Evolutionary conservation across 2,888 invertebrate species (phyloP), one percentile per base, ranked within the genome.

Genomic region (Galeopsomyia nigrocyanea): DNA sequence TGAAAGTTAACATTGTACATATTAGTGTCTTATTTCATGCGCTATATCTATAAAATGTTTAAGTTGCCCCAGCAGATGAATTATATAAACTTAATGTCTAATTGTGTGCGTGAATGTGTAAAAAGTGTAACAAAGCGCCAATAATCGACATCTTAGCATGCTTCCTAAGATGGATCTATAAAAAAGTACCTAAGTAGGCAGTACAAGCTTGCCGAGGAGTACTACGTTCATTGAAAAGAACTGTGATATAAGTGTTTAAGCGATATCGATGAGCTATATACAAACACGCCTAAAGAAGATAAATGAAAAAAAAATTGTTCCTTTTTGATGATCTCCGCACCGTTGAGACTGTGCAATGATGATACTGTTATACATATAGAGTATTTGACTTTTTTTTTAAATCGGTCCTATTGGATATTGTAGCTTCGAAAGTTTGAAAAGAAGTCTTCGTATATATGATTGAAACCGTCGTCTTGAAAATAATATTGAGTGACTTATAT

Each of bases 281-380:
- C 10, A 39, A 39, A 39, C 26, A 26, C 13, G 39, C 17, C 19
- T 22, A n/a, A 47, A 14, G 21, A 62, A n/a, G 16, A 61, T n/a
- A 47, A 39, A 55, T n/a, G 17, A 50, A 26, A 47, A 50, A 46
- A 47, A 21, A 72, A 60, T 64, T 56, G 56, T 73, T 68, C 61
- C 65, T 73, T 61, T n/a, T 57, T 62, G 56, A 50, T 61, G 68
- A 73, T 73, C 65, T 73, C 65, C 26, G 55, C 39, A 67, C 62
- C 17, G 50, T n/a, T 47, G 57, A 63, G 49, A 49, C n/a, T 39
- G 49, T 55, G 58, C 9, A 62, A 60, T 53, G 31, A 19, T 58
- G 7, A 58, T 57, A 39, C 22, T 63, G 49, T 17, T 69, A 19
- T 46, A 47, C 31, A 21, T 47, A 51, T 64, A 49, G 47, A 67